These are phyloP conservation scores for Reinhardtius hippoglossoides DNA, from an alignment of 2,113 vertebrate genomes.

Conservation along the genomic window DNA sequence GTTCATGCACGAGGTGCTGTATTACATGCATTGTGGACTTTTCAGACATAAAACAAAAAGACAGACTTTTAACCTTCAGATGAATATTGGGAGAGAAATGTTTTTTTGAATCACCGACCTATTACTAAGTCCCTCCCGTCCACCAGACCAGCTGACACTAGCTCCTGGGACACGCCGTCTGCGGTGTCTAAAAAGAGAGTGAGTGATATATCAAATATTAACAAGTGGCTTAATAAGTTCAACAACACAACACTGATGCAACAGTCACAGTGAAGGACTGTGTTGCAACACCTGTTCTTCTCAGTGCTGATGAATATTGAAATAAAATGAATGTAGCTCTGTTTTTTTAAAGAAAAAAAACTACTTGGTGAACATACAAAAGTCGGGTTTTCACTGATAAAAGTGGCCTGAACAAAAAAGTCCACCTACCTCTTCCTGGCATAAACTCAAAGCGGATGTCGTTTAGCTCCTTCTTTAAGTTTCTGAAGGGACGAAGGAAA, in stretches of 20 bases:
- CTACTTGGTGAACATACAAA: too few relatives aligned
- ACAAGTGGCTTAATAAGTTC: constrained; percentile 5
- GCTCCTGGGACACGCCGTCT: constrained; percentile 97
- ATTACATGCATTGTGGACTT: background rate
- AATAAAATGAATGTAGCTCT: background rate
- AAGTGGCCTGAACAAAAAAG: background rate
- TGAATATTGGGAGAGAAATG: background rate
- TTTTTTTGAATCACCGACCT: constrained; percentile 82
- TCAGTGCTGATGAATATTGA: background rate
- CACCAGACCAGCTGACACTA: constrained; percentile 97
- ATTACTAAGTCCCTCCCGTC: constrained; percentile 97
- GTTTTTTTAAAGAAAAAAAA: too few relatives aligned
- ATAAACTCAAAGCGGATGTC: constrained; percentile 99
- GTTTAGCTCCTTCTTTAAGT: constrained; percentile 98
- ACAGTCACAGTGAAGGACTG: background rate
- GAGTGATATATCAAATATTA: background rate
- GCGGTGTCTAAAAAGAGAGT: constrained; percentile 89
- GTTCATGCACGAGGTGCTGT: background rate
- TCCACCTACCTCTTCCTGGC: constrained; percentile 92
- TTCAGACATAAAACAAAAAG: background rate
- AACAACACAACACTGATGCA: background rate
- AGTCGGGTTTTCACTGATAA: too few relatives aligned
- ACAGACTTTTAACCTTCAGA: constrained; percentile 3
- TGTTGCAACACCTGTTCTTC: background rate
- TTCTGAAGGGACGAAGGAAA: constrained; percentile 81